Conservation (phyloP, 2,797 vertebrate genomes). For the Anolis apletophallus region DNA sequence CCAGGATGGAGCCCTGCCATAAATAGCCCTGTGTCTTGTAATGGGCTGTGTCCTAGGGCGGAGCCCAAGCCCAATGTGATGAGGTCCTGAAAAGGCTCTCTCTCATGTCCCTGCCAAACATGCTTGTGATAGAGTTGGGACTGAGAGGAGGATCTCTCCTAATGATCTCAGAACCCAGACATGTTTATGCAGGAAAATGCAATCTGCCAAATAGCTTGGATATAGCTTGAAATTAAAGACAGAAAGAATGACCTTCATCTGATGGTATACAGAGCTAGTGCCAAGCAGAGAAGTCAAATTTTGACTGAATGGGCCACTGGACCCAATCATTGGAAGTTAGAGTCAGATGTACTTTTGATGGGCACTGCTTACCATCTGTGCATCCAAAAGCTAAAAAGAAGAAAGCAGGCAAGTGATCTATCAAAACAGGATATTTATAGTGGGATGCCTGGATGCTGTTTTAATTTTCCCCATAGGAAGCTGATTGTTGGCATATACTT, state of each 20-base stretch:
- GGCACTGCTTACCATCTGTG: neutral
- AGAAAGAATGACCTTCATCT: neutral
- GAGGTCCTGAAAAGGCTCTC: no score
- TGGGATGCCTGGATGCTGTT: conserved; percentile 7
- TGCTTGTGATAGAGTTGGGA: neutral
- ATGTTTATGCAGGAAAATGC: no score
- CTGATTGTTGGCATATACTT: conserved; percentile 1
- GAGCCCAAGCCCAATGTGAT: no score
- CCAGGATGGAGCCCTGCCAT: no score
- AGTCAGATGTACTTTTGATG: neutral
- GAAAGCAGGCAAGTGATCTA: neutral
- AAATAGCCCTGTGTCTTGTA: no score
- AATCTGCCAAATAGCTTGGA: no score
- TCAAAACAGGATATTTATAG: conserved; percentile 20
- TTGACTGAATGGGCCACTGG: no score
- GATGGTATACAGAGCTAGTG: neutral
- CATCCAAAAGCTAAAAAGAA: conserved; percentile 13
- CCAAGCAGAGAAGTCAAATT: neutral
- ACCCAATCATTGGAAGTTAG: neutral
- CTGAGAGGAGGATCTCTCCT: neutral
- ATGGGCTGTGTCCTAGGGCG: no score
- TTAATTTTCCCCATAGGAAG: conserved; percentile 43
- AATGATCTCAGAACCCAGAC: no score
- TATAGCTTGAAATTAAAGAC: neutral
- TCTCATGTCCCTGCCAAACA: neutral